These are phyloP conservation scores for Acanthacorydalis orientalis DNA, from an alignment of 2,888 invertebrate species.

Conservation along the genomic window DNA sequence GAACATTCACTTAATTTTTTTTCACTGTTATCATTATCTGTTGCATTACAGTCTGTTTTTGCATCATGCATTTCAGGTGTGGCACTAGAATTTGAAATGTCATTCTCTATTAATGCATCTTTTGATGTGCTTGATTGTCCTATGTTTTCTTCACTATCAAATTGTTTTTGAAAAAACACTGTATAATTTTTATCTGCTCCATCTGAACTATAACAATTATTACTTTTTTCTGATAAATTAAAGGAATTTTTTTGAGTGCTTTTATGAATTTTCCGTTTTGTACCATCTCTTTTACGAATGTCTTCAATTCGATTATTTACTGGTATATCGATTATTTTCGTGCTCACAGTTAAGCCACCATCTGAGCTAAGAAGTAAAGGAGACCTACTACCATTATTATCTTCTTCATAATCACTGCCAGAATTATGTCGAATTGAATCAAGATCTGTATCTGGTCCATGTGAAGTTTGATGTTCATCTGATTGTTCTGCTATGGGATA, in stretches of 20 bases:
- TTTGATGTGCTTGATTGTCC: slow-evolving; percentile 54
- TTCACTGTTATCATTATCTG: slow-evolving; percentile 23
- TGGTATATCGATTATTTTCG: neutral
- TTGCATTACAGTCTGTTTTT: slow-evolving; percentile 20
- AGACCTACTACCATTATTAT: slow-evolving; percentile 52
- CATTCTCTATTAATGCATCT: slow-evolving; percentile 46
- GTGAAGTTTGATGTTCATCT: slow-evolving; percentile 56
- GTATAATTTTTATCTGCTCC: slow-evolving; percentile 13
- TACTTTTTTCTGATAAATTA: neutral
- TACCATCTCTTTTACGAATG: slow-evolving; percentile 10
- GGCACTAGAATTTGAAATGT: slow-evolving; percentile 40
- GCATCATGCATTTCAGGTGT: slow-evolving; percentile 35
- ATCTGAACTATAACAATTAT: slow-evolving; percentile 12
- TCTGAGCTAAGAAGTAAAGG: slow-evolving; percentile 41
- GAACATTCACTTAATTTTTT: slow-evolving; percentile 22
- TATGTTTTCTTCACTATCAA: slow-evolving; percentile 21
- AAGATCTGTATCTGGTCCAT: slow-evolving; percentile 41
- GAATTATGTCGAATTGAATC: slow-evolving; percentile 39
- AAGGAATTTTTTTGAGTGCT: neutral
- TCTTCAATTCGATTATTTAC: neutral
- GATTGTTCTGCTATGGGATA: slow-evolving; percentile 76
- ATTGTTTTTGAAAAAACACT: slow-evolving; percentile 9
- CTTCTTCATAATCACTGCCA: slow-evolving; percentile 48
- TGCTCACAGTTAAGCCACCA: slow-evolving; percentile 10
- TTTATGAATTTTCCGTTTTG: slow-evolving; percentile 5